A percentile compares a stretch with the other conserved stretches of the same genome.
These are phyloP conservation scores for Melinopterus prodromus DNA, from an alignment of 2,888 invertebrate species.

Conservation along the genomic window DNA sequence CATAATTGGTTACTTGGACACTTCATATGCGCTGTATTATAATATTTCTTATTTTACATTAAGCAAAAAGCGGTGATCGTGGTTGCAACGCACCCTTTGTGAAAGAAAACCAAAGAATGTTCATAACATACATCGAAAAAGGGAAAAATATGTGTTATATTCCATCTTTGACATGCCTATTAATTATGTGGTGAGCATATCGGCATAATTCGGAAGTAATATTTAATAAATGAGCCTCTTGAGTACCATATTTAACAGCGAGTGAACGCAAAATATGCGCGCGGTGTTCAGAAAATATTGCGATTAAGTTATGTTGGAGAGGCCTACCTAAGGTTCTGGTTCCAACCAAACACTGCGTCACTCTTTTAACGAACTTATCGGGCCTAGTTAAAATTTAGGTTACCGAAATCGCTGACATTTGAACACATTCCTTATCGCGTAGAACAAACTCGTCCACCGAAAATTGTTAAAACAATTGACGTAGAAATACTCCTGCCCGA, in stretches of 20 bases:
- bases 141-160: no score
- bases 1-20: no score
- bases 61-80: no score
- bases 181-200: no score
- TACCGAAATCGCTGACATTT: background rate
- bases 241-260: background rate
- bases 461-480: background rate
- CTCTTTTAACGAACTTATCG: background rate
- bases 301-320: slow-evolving; percentile 4
- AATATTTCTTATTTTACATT: no score
- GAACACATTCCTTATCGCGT: background rate
- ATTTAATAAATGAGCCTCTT: background rate
- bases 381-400: slow-evolving; percentile 4
- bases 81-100: no score
- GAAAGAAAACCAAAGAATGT: no score
- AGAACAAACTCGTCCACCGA: background rate
- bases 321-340: slow-evolving; percentile 4
- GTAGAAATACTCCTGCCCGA: background rate
- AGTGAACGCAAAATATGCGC: background rate
- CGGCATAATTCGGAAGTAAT: no score
- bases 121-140: no score
- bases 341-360: background rate
- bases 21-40: no score
- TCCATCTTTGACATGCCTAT: no score
- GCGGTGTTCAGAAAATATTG: background rate